A percentile compares a stretch with the other conserved stretches of the same genome.
phyloP scores from a whole-genome alignment of 1,140 invertebrate genomes.

The Manduca sexta region DNA sequence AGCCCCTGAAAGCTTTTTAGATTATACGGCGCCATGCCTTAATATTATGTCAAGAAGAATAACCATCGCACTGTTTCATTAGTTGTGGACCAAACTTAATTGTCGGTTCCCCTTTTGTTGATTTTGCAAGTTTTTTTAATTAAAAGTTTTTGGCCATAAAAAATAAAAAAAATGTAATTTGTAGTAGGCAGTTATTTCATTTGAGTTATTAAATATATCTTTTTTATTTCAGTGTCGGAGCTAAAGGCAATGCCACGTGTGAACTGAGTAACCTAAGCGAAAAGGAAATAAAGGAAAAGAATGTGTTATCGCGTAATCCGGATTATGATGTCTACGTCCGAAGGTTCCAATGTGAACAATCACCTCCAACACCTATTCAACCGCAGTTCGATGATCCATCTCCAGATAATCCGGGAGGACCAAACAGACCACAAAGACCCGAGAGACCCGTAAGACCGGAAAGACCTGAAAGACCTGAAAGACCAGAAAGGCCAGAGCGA shows the following conservation, averaged over 20 bases:
- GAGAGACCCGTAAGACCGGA: not conserved
- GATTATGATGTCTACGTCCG: constrained; percentile 60
- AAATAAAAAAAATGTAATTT: no score
- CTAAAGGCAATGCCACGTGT: constrained; percentile 63
- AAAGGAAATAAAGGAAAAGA: constrained; percentile 51
- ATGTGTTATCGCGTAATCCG: constrained; percentile 37
- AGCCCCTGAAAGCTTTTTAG: no score
- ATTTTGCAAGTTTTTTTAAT: no score
- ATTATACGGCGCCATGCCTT: no score
- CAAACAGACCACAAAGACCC: not conserved
- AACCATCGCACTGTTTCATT: no score
- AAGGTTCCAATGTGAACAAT: constrained; percentile 51
- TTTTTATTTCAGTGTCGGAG: constrained; percentile 51
- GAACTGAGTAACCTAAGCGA: constrained; percentile 47
- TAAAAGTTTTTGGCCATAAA: no score
- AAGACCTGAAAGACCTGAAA: constrained; percentile 10
- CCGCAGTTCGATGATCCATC: constrained; percentile 35
- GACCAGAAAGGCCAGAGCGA: not conserved
- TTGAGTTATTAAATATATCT: constrained; percentile 4
- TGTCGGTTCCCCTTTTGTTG: no score
- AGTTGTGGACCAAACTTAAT: no score
- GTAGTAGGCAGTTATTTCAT: no score
- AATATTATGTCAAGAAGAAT: no score
- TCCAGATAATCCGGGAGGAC: constrained; percentile 1
- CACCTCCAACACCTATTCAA: constrained; percentile 46